Base-by-base conservation (phyloP, 2,113 vertebrate genomes). In the Phrynosoma platyrhinos region DNA sequence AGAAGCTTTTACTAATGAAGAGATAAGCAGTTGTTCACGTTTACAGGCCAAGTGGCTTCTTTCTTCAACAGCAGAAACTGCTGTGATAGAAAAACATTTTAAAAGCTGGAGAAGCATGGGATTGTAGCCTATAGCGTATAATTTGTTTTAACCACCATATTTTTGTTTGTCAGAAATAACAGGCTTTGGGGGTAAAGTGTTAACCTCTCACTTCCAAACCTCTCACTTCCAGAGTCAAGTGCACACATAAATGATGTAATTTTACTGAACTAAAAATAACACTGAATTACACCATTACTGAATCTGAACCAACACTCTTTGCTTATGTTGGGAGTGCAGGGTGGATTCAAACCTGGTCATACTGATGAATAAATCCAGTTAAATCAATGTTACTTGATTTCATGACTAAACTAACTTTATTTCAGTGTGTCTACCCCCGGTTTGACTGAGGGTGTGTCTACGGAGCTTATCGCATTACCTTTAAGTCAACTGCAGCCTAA, bases 211-310 rank as follows among this genome's bases (percentile, higher is more conserved):
- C 9, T 77, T 77, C 10, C 74, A 36, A 80, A 27, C 55, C 13
- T 25, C 71, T 88, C 30, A 75, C 9, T 77, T 77, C 10, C 74
- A 82, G 68, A 55, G 55, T 66, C 71, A 83, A 77, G 14, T 82
- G 42, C 20, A 42, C 30, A 40, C 75, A 36, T 75, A 82, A 64
- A 27, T 87, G 69, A 32, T 62, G 36, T 42, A 74, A 58, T 84
- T 77, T 64, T 76, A 23, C 79, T 87, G 55, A 82, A 82, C 30
- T 27, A 87, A 82, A 74, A 68, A 87, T 82, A 87, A 87, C 71
- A 36, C n/a, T 75, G 40, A 75, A 82, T 87, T 52, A 82, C 71
- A 82, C 55, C 58, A 82, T 30, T 32, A 52, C 25, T 75, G 69
- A 72, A 62, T 13, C 36, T 52, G 30, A 87, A 32, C 75, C 40